Percentiles rank a stretch among this genome's conserved stretches.
phyloP scores from a whole-genome alignment of 2,113 vertebrate genomes.

The Oxyruncus cristatus region DNA sequence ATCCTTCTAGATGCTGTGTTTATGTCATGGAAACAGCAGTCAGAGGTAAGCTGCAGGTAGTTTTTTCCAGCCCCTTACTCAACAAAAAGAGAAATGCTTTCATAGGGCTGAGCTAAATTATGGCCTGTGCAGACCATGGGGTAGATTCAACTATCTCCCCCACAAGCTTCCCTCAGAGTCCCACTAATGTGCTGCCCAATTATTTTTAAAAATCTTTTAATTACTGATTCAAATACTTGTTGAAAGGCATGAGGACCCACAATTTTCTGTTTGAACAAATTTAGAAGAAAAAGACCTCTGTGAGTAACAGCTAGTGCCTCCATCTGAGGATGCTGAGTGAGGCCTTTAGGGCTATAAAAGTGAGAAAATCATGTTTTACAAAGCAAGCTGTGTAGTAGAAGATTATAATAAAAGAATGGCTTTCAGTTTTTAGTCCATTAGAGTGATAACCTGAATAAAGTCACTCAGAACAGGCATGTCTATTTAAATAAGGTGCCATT shows the following conservation, averaged over 20 bases:
- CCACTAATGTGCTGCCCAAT: neutral
- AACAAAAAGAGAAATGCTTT: neutral
- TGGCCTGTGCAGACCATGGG: neutral
- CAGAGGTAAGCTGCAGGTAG: neutral
- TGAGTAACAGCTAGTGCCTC: neutral
- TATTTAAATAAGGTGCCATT: neutral
- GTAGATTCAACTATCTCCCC: neutral
- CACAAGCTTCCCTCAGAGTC: neutral
- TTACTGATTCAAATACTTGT: neutral
- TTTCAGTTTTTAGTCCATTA: neutral
- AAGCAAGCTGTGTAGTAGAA: neutral
- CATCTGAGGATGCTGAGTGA: neutral
- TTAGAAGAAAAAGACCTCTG: neutral
- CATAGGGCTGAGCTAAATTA: neutral
- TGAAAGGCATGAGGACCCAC: neutral
- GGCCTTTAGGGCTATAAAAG: neutral
- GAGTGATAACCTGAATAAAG: neutral
- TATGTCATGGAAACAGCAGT: neutral
- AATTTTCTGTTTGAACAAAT: neutral
- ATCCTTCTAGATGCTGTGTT: neutral
- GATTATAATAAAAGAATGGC: neutral
- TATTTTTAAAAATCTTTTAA: neutral
- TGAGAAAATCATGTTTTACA: neutral
- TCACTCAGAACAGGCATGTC: neutral
- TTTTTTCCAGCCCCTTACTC: neutral